These are phyloP conservation scores for Drosophila miranda DNA, from an alignment of 1,140 invertebrate species.

Conservation along the genomic window DNA sequence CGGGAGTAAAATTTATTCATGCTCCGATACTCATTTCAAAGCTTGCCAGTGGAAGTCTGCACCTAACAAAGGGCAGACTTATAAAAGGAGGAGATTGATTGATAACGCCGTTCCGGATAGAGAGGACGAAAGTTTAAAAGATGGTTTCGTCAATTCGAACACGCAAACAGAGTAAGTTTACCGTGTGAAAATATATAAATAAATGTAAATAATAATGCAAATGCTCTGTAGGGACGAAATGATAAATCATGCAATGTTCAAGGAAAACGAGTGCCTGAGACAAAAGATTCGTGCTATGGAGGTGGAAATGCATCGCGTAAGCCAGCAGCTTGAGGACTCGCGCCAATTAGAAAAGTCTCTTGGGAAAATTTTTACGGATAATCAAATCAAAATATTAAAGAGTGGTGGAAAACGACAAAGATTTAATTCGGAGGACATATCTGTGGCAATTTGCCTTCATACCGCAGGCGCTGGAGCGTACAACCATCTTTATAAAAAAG, in stretches of 20 bases:
- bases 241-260: too few relatives aligned
- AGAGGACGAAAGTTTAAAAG: background rate
- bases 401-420: slow-evolving; percentile 15
- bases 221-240: too few relatives aligned
- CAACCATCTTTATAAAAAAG: slow-evolving; percentile 22
- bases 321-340: slow-evolving; percentile 14
- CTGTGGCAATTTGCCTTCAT: slow-evolving; percentile 15
- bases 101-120: slow-evolving; percentile 13
- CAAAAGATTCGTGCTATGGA: slow-evolving; percentile 8
- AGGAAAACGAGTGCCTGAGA: background rate
- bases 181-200: background rate
- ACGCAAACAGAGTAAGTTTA: slow-evolving; percentile 34
- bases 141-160: background rate
- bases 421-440: slow-evolving; percentile 11
- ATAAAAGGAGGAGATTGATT: slow-evolving; percentile 11
- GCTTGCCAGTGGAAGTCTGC: slow-evolving; percentile 11
- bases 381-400: slow-evolving; percentile 22
- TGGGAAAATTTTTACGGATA: slow-evolving; percentile 12
- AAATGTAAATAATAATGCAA: too few relatives aligned
- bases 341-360: slow-evolving; percentile 10
- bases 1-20: slow-evolving; percentile 2
- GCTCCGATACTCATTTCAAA: slow-evolving; percentile 14
- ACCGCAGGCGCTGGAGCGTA: slow-evolving; percentile 29
- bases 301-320: slow-evolving; percentile 3
- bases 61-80: background rate